Percentiles rank a stretch among this genome's conserved stretches.
phyloP scores from a whole-genome alignment of 2,888 invertebrate species.

The Melanchra persicariae region DNA sequence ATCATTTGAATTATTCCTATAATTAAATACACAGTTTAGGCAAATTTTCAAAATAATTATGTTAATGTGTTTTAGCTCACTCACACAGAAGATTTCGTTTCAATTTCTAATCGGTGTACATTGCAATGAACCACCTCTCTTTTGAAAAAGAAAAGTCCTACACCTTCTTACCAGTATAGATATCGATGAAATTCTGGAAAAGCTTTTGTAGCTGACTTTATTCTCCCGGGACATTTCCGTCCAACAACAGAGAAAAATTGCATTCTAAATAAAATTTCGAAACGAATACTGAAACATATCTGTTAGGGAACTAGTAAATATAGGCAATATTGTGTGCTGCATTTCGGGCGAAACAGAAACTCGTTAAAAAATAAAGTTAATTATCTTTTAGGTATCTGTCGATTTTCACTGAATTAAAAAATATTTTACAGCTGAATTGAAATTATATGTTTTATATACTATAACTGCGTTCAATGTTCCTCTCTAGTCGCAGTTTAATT shows the following conservation, averaged over 20 bases:
- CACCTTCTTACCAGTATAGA: neutral
- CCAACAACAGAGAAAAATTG: no score
- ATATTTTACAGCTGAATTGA: no score
- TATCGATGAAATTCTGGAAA: neutral
- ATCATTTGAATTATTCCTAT: no score
- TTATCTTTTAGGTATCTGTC: no score
- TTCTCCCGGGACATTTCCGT: neutral
- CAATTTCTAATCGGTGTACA: neutral
- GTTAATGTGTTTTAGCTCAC: neutral
- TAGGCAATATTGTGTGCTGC: neutral
- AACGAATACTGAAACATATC: constrained; percentile 26
- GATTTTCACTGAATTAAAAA: no score
- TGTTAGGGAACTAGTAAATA: constrained; percentile 18
- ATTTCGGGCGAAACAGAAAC: constrained; percentile 13
- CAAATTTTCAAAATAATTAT: neutral
- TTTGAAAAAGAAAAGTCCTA: neutral
- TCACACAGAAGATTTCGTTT: neutral
- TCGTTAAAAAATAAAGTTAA: no score
- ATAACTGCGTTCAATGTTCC: no score
- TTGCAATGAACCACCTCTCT: neutral
- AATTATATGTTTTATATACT: no score
- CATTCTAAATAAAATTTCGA: constrained; percentile 18
- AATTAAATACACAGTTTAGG: neutral
- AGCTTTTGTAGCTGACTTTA: neutral
- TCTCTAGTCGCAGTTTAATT: no score